Evolutionary conservation across 2,888 invertebrate species (phyloP).

Genomic region (Ophion ellenae): DNA sequence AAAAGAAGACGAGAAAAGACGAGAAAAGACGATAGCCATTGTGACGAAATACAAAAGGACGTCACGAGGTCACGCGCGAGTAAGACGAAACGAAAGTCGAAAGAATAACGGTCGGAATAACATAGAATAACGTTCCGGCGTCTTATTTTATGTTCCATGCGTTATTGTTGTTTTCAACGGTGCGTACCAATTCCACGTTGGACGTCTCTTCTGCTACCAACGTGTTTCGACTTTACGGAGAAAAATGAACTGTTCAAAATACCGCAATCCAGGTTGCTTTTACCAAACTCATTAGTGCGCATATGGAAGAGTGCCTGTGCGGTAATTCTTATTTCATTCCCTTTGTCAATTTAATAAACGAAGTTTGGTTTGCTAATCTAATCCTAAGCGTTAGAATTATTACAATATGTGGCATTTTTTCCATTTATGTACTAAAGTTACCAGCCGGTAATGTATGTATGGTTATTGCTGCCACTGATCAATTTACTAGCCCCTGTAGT

Average conservation of each 20-base stretch:
- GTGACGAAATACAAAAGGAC: too few species aligned
- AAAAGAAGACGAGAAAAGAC: too few species aligned
- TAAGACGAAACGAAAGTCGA: too few species aligned
- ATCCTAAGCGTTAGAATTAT: slow-evolving; percentile 10
- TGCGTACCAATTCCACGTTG: too few species aligned
- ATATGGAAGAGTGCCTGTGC: slow-evolving; percentile 30
- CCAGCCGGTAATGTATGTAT: background rate
- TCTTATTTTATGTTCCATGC: too few species aligned
- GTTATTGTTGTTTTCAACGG: too few species aligned
- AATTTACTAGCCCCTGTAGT: slow-evolving; percentile 10
- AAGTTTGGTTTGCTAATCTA: slow-evolving; percentile 3
- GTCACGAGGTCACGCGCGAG: too few species aligned
- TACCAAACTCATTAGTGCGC: slow-evolving; percentile 10
- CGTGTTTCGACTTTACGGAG: too few species aligned
- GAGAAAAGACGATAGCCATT: too few species aligned
- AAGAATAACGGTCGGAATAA: too few species aligned
- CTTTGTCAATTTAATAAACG: slow-evolving; percentile 8
- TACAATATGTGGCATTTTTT: slow-evolving; percentile 7
- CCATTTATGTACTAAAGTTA: slow-evolving; percentile 1
- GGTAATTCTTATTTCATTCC: slow-evolving; percentile 3
- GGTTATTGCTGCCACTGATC: background rate
- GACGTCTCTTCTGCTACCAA: too few species aligned
- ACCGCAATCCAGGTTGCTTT: slow-evolving; percentile 8
- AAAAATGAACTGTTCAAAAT: background rate
- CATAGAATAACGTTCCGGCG: too few species aligned